These are phyloP conservation scores for Zootermopsis nevadensis DNA, from an alignment of 2,888 invertebrate species.

Conservation along the genomic window DNA sequence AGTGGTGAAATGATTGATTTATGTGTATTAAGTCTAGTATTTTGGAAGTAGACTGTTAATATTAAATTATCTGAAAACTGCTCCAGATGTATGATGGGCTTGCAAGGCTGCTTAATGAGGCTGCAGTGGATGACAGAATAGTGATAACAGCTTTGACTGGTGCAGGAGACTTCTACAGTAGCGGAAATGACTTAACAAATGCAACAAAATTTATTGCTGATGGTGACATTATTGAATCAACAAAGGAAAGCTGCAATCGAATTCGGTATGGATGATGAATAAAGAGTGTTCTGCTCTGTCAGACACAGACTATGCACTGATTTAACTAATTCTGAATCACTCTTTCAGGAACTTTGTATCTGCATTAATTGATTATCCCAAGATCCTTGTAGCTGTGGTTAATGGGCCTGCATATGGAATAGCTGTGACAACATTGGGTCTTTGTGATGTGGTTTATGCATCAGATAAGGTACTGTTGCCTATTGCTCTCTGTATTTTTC, in stretches of 20 bases:
- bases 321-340: too few relatives aligned
- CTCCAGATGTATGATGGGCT: constrained; percentile 75
- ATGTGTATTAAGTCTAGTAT: too few relatives aligned
- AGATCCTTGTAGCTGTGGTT: constrained; percentile 86
- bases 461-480: constrained; percentile 76
- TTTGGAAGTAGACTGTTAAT: too few relatives aligned
- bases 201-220: too few relatives aligned
- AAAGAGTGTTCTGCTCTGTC: too few relatives aligned
- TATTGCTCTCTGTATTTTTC: background rate
- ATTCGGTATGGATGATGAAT: background rate
- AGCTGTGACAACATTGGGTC: constrained; percentile 82
- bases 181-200: constrained; percentile 79
- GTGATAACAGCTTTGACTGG: constrained; percentile 83
- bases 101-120: constrained; percentile 73
- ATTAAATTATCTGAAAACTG: background rate
- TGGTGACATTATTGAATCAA: background rate
- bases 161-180: constrained; percentile 82
- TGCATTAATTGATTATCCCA: constrained; percentile 87
- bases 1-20: too few relatives aligned
- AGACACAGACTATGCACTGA: too few relatives aligned
- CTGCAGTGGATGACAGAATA: constrained; percentile 74
- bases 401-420: constrained; percentile 97
- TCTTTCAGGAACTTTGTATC: constrained; percentile 73
- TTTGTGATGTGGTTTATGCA: constrained; percentile 91
- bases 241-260: background rate